A percentile compares a stretch with the other conserved stretches of the same genome.
These are phyloP conservation scores for Ferrisia virgata DNA, from an alignment of 2,888 invertebrate genomes.

Conservation along the genomic window DNA sequence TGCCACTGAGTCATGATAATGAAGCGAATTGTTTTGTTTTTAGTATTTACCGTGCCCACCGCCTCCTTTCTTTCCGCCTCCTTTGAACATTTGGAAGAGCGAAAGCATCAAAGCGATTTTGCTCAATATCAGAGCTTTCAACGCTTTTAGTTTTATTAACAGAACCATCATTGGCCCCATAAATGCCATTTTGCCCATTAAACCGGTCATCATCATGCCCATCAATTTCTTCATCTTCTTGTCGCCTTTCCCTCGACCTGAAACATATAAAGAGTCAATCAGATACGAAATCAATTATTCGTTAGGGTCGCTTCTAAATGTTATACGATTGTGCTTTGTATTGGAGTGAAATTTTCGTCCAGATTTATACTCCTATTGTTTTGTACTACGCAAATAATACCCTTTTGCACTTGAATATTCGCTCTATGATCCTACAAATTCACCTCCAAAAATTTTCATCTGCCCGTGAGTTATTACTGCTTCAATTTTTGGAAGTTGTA, in stretches of 20 bases:
- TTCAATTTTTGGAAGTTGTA: too few relatives aligned
- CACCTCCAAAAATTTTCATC: too few relatives aligned
- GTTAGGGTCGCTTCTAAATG: too few relatives aligned
- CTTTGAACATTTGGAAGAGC: conserved; percentile 50
- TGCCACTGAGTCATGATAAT: conserved; percentile 17
- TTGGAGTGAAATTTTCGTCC: too few relatives aligned
- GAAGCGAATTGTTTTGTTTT: neutral
- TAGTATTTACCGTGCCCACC: conserved; percentile 48
- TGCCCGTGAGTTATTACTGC: too few relatives aligned
- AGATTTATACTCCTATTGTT: too few relatives aligned
- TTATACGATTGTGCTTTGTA: too few relatives aligned
- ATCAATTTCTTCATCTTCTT: conserved; percentile 66
- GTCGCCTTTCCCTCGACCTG: conserved; percentile 58
- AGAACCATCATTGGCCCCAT: conserved; percentile 63
- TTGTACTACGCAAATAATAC: too few relatives aligned
- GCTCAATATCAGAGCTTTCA: conserved; percentile 51
- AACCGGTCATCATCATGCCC: conserved; percentile 62
- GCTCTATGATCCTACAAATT: too few relatives aligned
- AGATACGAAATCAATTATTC: neutral
- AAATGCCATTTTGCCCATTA: conserved; percentile 63
- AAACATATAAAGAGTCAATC: neutral
- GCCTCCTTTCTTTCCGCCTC: conserved; percentile 49
- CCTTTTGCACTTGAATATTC: too few relatives aligned
- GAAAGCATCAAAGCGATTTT: conserved; percentile 50
- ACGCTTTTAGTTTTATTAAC: conserved; percentile 58